A percentile compares a stretch with the other conserved stretches of the same genome.
Conservation (phyloP, 2,113 vertebrate species). For the Ciconia maguari region DNA sequence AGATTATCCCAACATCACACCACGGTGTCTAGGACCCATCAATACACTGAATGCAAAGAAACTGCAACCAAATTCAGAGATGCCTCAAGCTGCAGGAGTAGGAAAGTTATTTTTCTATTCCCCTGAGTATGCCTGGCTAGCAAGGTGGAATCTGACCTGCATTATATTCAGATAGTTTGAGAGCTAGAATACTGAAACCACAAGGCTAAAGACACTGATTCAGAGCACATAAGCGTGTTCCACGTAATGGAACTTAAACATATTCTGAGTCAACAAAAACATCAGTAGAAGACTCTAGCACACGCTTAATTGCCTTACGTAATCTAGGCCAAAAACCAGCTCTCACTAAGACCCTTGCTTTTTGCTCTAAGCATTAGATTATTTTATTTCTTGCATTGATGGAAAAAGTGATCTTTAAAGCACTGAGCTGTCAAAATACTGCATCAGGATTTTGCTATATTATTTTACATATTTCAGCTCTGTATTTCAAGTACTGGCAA, state of each 20-base stretch:
- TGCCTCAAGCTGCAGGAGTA: neutral
- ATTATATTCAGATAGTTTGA: neutral
- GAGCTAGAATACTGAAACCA: neutral
- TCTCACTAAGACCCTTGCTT: neutral
- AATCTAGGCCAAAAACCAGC: neutral
- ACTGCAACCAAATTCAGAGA: neutral
- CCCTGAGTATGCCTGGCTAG: neutral
- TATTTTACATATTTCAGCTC: neutral
- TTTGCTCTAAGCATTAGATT: neutral
- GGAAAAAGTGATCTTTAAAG: neutral
- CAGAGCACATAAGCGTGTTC: neutral
- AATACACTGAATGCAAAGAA: neutral
- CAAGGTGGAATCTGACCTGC: neutral
- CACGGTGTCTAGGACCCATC: neutral
- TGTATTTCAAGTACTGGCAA: conserved; percentile 15
- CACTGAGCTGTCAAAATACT: neutral
- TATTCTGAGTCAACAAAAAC: neutral
- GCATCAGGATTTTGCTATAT: neutral
- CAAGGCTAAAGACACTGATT: neutral
- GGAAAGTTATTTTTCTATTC: neutral
- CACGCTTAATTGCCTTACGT: neutral
- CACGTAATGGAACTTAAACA: neutral
- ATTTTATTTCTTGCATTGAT: neutral
- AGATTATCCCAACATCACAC: neutral
- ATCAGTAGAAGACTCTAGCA: neutral